Base-by-base conservation (phyloP, 2,113 vertebrate genomes). In the Neotragus pygmaeus region DNA sequence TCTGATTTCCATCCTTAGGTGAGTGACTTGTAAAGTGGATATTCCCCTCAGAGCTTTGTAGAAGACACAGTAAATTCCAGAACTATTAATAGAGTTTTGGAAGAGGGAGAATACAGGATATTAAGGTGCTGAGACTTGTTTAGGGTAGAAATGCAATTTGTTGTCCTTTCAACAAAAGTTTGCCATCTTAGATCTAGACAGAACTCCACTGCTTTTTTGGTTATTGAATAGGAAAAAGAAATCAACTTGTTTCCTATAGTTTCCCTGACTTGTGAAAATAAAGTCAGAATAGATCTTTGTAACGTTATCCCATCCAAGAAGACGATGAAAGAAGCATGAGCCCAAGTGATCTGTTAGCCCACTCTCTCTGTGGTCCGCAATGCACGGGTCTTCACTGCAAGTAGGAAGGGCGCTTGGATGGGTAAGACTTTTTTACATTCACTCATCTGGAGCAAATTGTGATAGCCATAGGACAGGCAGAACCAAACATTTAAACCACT, bases 391-490 rank as follows among this genome's bases (percentile, higher is more conserved):
- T 91, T 91, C 23, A 57, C 12, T 95, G 30, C 33, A 16, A 90
- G 77, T 23, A 43, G 73, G 15, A 88, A 84, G 16, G 43, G 16
- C 9, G n/a, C 19, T 81, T 57, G 86, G 78, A 83, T 33, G 49
- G 36, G 33, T 66, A 88, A 75, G 89, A 19, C 30, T 36, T 43
- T 88, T 86, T n/a, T 43, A 2, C 47, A 16, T 62, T 86, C 78
- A 90, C 45, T 95, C 70, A 91, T 93, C 87, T 92, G 84, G 82
- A 92, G 81, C 93, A 97, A 96, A 97, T 64, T 89, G 93, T 95
- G 94, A 78, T 83, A 96, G 49, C 87, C 49, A 43, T 2, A 12
- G 80, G 21, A 14, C 92, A 62, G 28, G 49, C 55, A 85, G 93
- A 88, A 75, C 27, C 62, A 70, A 93, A 62, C n/a, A 43, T 81